Percentiles rank a stretch among this genome's conserved stretches.
These are phyloP conservation scores for Drosophila nigrodunni DNA, from an alignment of 1,140 invertebrate species.

Conservation along the genomic window DNA sequence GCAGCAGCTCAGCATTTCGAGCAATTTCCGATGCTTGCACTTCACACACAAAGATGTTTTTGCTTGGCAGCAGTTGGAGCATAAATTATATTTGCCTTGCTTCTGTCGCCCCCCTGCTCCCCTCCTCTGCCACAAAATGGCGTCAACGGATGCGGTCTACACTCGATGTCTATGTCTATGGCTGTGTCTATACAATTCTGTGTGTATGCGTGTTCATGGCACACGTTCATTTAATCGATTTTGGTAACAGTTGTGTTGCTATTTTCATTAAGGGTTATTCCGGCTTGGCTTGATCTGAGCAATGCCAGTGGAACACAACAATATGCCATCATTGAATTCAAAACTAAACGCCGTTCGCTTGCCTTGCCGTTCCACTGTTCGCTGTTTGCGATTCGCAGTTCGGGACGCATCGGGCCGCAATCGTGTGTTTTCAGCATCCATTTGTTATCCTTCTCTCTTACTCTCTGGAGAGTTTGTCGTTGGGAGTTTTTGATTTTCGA, in stretches of 20 bases:
- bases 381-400: constrained; percentile 38
- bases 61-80: constrained; percentile 37
- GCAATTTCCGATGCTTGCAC: constrained; percentile 36
- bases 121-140: constrained; percentile 42
- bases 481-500: constrained; percentile 80
- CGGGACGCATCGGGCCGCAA: constrained; percentile 41
- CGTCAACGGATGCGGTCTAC: constrained; percentile 63
- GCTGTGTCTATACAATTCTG: not conserved
- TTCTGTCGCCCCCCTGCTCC: constrained; percentile 2
- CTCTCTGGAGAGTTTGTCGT: constrained; percentile 72
- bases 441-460: constrained; percentile 69
- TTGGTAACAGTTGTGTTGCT: constrained; percentile 71
- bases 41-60: constrained; percentile 35
- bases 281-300: constrained; percentile 75
- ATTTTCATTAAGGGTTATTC: constrained; percentile 81
- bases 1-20: constrained; percentile 10
- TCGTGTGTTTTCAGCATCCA: constrained; percentile 68
- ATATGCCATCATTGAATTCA: constrained; percentile 32
- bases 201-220: constrained; percentile 18
- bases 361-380: constrained; percentile 32
- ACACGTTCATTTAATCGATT: constrained; percentile 73
- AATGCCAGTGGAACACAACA: constrained; percentile 39
- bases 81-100: constrained; percentile 76
- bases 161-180: constrained; percentile 1
- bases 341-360: constrained; percentile 41